A percentile compares a stretch with the other conserved stretches of the same genome.
Conservation (phyloP, 2,113 vertebrate species). For the Pseudorectes ferrugineus region DNA sequence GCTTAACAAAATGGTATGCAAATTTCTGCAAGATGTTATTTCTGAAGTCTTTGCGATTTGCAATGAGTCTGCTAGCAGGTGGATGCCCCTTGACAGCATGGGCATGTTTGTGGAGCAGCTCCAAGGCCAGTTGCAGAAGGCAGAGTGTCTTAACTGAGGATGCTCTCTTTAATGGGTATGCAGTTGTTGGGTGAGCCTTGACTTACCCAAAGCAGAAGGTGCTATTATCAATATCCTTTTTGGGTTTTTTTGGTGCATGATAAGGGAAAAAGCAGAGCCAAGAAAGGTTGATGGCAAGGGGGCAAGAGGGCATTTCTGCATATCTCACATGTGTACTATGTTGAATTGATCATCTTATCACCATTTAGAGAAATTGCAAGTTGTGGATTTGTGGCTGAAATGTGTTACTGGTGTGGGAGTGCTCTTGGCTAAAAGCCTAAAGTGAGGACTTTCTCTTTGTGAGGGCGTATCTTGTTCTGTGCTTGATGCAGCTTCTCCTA, state of each 20-base stretch:
- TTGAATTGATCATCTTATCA: not conserved
- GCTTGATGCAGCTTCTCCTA: not conserved
- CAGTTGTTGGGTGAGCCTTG: not conserved
- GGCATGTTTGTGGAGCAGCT: not conserved
- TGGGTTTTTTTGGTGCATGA: too few relatives aligned
- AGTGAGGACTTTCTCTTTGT: not conserved
- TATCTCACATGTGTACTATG: not conserved
- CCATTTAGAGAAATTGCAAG: not conserved
- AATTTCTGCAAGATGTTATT: slow-evolving; percentile 22
- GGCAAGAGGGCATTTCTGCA: not conserved
- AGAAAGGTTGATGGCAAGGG: not conserved
- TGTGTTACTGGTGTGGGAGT: not conserved
- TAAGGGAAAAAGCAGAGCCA: not conserved
- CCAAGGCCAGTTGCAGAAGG: not conserved
- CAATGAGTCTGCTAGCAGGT: not conserved
- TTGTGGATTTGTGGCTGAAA: not conserved
- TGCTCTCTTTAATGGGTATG: not conserved
- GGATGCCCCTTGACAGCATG: not conserved
- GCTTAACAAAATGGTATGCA: slow-evolving; percentile 40
- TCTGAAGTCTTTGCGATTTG: slow-evolving; percentile 2
- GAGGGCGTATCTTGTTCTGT: not conserved
- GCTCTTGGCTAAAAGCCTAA: not conserved
- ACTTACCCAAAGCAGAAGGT: not conserved
- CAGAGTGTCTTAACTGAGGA: not conserved
- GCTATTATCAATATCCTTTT: not conserved